Conservation (phyloP, 1,140 invertebrate species). For the Lycorma delicatula region DNA sequence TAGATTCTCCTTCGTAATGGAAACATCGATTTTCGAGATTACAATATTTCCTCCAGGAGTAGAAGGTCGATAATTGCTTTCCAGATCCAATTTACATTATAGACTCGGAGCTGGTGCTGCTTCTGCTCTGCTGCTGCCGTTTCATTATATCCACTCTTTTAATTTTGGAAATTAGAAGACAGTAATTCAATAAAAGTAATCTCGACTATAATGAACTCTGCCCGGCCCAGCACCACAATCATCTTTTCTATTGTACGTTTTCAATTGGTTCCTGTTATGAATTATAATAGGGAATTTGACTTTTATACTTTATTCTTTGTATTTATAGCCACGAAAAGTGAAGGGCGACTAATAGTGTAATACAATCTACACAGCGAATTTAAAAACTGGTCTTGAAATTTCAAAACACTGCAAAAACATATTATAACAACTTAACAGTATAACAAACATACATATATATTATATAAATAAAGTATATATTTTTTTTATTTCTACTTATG, state of each 20-base stretch:
- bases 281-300: background rate
- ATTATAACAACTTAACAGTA: too few relatives aligned
- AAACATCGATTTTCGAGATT: conserved; percentile 6
- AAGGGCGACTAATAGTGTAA: too few relatives aligned
- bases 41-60: conserved; percentile 6
- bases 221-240: background rate
- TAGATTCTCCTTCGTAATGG: background rate
- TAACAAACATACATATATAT: too few relatives aligned
- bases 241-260: background rate
- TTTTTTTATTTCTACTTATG: too few relatives aligned
- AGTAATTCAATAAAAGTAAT: conserved; percentile 7
- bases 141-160: conserved; percentile 4
- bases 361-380: too few relatives aligned
- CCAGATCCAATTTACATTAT: conserved; percentile 7
- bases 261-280: conserved; percentile 1
- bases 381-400: too few relatives aligned
- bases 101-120: background rate
- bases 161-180: conserved; percentile 5
- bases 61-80: conserved; percentile 6
- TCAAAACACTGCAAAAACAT: too few relatives aligned
- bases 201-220: conserved; percentile 6
- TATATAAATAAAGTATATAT: too few relatives aligned
- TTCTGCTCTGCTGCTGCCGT: too few relatives aligned
- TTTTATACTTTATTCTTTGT: too few relatives aligned
- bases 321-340: too few relatives aligned